Evolutionary conservation across 2,113 vertebrate genomes (phyloP), one percentile per base, ranked within the genome.

Genomic region (Aramus guarauna): DNA sequence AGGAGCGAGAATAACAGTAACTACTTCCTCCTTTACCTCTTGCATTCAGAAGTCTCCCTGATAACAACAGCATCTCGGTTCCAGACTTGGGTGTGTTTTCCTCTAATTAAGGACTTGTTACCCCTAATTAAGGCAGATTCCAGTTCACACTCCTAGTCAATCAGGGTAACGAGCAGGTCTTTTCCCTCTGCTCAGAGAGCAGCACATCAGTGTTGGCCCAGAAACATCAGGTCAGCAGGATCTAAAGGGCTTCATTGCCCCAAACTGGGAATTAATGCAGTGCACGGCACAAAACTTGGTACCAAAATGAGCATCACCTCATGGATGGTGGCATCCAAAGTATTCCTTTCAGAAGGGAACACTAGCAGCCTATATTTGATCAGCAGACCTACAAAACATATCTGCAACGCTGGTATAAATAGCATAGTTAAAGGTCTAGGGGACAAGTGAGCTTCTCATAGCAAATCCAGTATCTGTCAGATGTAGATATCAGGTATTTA

Each of bases 31-130:
- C 12, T 34, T 64, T 56, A 67, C 21, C 34, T 68, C 32, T 29
- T 12, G 2, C 21, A 8, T 1, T 3, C 12, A 27, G 23, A 56
- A 48, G 2, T 9, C 19, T 5, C 11, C 3, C 8, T 8, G 15
- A 12, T 8, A 12, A 32, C 9, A 17, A 0, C 23, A 37, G 3
- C 5, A 18, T 2, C 11, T 37, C 2, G 3, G 6, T 24, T 34
- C 41, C 21, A 9, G 1, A 1, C 1, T 15, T 34, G 21, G 15
- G 15, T 10, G 3, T n/a, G 26, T 23, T 47, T n/a, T 30, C 41
- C 41, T 36, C 43, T 52, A 64, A 67, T 85, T 73, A 60, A 64
- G 30, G 45, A 8, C 8, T 48, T 67, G 17, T 37, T 86, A 24
- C 29, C 45, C 19, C 32, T 59, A 91, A 97, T 95, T 89, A 81